A percentile compares a stretch with the other conserved stretches of the same genome.
These are phyloP conservation scores for Eupithecia centaureata DNA, from an alignment of 2,888 invertebrate genomes.

Conservation along the genomic window DNA sequence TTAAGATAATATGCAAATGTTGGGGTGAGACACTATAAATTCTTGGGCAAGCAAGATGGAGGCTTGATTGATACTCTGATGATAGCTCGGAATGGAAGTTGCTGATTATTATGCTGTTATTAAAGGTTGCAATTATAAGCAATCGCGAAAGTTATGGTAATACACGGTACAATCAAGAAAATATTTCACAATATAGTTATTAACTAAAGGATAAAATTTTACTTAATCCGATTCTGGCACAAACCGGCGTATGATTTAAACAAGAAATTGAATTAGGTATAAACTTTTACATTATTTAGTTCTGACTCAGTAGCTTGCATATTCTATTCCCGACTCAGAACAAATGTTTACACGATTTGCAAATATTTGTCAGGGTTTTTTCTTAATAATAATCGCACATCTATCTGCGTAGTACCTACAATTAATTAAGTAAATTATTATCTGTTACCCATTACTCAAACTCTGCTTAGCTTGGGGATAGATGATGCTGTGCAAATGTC, in stretches of 20 bases:
- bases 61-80: constrained; percentile 67
- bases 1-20: constrained; percentile 77
- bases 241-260: background rate
- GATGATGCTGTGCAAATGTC: no score
- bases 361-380: no score
- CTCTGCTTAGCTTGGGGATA: no score
- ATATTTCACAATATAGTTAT: constrained; percentile 2
- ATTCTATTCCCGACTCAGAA: no score
- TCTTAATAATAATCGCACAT: no score
- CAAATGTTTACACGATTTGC: no score
- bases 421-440: no score
- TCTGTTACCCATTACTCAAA: no score
- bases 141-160: constrained; percentile 14
- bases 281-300: background rate
- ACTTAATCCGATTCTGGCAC: background rate
- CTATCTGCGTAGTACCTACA: no score
- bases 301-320: no score
- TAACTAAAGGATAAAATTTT: background rate
- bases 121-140: constrained; percentile 44
- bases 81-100: constrained; percentile 58
- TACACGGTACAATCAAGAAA: background rate
- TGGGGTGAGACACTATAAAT: constrained; percentile 63
- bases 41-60: constrained; percentile 55
- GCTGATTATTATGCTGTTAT: constrained; percentile 47
- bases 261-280: background rate